phyloP scores from a whole-genome alignment of 2,888 invertebrate species.

The Nomada fabriciana region DNA sequence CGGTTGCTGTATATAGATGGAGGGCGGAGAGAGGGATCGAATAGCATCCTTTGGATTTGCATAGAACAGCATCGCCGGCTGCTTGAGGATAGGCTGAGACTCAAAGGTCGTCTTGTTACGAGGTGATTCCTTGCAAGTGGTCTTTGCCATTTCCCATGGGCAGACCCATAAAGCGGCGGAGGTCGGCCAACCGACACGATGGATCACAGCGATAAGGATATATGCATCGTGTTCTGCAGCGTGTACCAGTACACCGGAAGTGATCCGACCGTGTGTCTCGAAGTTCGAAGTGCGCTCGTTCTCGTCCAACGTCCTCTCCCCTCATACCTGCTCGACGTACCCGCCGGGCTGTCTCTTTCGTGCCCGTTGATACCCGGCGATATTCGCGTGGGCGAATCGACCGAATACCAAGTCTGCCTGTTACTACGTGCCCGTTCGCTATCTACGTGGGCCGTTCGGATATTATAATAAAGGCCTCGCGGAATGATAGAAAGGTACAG shows the following conservation, averaged over 20 bases:
- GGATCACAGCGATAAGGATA: constrained; percentile 78
- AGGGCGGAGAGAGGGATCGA: constrained; percentile 10
- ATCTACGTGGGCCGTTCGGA: constrained; percentile 68
- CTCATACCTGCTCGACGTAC: constrained; percentile 1
- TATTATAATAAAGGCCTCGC: constrained; percentile 69
- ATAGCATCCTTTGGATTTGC: constrained; percentile 64
- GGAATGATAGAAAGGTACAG: constrained; percentile 77
- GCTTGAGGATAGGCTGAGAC: constrained; percentile 57
- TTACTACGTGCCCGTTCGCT: constrained; percentile 51
- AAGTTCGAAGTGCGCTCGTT: constrained; percentile 60
- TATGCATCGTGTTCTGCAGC: constrained; percentile 74
- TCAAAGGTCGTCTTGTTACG: constrained; percentile 74
- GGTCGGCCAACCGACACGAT: constrained; percentile 75
- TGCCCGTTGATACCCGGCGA: constrained; percentile 50
- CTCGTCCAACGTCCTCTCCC: constrained; percentile 23
- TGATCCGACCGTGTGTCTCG: constrained; percentile 61
- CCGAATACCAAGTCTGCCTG: constrained; percentile 64
- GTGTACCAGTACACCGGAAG: constrained; percentile 71
- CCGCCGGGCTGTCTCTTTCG: constrained; percentile 32
- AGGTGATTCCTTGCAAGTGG: constrained; percentile 75
- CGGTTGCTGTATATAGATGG: constrained; percentile 29
- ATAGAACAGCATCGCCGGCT: constrained; percentile 68
- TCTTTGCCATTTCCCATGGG: constrained; percentile 80
- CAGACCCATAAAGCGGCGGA: constrained; percentile 75
- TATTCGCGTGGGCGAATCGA: constrained; percentile 68